A percentile compares a stretch with the other conserved stretches of the same genome.
phyloP scores from a whole-genome alignment of 2,888 invertebrate genomes.

The Laspeyria flexula region DNA sequence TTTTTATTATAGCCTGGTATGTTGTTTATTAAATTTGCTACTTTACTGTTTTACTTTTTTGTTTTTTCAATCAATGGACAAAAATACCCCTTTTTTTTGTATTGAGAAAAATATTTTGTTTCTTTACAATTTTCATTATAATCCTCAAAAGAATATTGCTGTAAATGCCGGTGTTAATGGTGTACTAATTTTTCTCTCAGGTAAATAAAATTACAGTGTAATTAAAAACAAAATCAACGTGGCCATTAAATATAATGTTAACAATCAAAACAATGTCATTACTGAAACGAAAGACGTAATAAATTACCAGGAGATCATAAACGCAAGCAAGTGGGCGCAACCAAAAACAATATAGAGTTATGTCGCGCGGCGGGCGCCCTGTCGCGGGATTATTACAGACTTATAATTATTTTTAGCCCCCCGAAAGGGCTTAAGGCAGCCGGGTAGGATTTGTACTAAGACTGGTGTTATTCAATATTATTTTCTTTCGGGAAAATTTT shows the following conservation, averaged over 20 bases:
- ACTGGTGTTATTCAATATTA: constrained; percentile 82
- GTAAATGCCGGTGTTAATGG: neutral
- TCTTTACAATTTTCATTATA: too few species aligned
- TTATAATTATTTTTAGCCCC: constrained; percentile 73
- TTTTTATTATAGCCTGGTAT: constrained; percentile 14
- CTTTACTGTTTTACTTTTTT: too few species aligned
- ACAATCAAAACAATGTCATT: constrained; percentile 41
- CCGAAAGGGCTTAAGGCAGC: constrained; percentile 76
- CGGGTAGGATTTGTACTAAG: constrained; percentile 77
- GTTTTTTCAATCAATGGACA: too few species aligned
- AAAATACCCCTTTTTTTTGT: neutral
- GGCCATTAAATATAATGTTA: constrained; percentile 24
- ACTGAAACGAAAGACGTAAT: constrained; percentile 33
- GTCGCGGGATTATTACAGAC: constrained; percentile 58
- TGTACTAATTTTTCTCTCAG: neutral
- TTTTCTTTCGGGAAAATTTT: constrained; percentile 63
- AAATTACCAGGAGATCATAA: constrained; percentile 50
- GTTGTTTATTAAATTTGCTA: constrained; percentile 4
- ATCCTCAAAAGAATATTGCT: too few species aligned
- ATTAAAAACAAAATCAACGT: constrained; percentile 20
- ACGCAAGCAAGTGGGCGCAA: constrained; percentile 47
- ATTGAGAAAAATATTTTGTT: neutral
- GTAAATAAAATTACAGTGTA: neutral
- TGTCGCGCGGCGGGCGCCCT: constrained; percentile 52
- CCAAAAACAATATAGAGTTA: constrained; percentile 59